Percentiles rank a stretch among this genome's conserved stretches.
Evolutionary conservation across 2,797 vertebrate genomes (phyloP).

Genomic region (Lutjanus argentimaculatus): DNA sequence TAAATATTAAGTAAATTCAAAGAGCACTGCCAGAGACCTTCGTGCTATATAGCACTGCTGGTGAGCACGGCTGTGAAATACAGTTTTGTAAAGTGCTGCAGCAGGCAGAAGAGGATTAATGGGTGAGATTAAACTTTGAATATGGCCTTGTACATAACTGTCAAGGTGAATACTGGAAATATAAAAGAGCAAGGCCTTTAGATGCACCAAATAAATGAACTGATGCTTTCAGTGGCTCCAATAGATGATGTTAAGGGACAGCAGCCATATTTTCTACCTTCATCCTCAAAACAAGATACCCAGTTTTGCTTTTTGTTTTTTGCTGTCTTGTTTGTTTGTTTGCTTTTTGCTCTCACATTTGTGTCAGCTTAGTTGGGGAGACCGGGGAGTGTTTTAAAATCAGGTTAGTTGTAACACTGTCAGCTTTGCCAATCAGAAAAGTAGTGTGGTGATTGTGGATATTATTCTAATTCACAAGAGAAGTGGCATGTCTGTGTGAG

Average conservation of each 20-base stretch:
- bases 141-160: slow-evolving; percentile 30
- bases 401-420: no score
- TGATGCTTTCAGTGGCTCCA: slow-evolving; percentile 24
- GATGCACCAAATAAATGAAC: slow-evolving; percentile 15
- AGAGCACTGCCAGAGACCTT: slow-evolving; percentile 46
- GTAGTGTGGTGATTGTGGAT: no score
- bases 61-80: slow-evolving; percentile 40
- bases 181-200: slow-evolving; percentile 19
- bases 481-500: no score
- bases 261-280: background rate
- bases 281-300: background rate
- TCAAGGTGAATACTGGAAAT: slow-evolving; percentile 43
- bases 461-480: no score
- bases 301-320: background rate
- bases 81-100: slow-evolving; percentile 50
- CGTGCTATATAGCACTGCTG: slow-evolving; percentile 1
- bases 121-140: slow-evolving; percentile 51
- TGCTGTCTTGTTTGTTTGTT: background rate
- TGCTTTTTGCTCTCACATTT: background rate
- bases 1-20: slow-evolving; percentile 63
- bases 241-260: background rate
- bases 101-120: slow-evolving; percentile 46
- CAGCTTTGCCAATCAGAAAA: no score
- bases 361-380: background rate
- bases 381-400: no score